Evolutionary conservation across 2,797 vertebrate genomes (phyloP), one percentile per base, ranked within the genome.

Genomic region (Falco peregrinus): DNA sequence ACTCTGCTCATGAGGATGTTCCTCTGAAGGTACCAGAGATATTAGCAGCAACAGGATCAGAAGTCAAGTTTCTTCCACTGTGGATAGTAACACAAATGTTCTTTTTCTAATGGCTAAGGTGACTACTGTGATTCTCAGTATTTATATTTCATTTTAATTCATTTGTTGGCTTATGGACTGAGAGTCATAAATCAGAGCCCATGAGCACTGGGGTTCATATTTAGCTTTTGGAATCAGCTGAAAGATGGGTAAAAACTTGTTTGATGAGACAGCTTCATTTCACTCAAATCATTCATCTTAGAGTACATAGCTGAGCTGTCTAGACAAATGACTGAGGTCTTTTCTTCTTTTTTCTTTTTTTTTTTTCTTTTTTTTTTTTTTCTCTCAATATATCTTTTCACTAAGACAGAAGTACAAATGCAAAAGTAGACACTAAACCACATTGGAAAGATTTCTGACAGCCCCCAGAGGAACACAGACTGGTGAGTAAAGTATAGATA

Each of bases 91-190:
- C 5, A 75, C 71, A 82, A 68, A 76, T 37, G 2, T 45, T 85
- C 13, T 65, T 76, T 65, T 89, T 48, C 54, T 90, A 82, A 77
- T 47, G 47, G 33, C 15, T 88, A 43, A 93, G 86, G 17, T 78
- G 47, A 77, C 20, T 78, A 33, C 11, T 64, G 20, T 89, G 26
- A 39, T 81, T 89, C 57, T 78, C 19, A 68, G 16, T 67, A 74
- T 86, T 93, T 90, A 81, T 82, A 89, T 85, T 73, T 93, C 8
- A 45, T 70, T 85, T 85, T 91, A 86, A 94, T 95, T 64, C 10
- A 82, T 82, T 87, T 56, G 13, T 76, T 87, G 67, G 35, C 24
- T 90, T 88, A 73, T 39, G 43, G n/a, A 76, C 53, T 84, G 45
- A 77, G 56, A 71, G 35, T 74, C 54, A 75, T 31, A 87, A 86